Percentiles rank a stretch among this genome's conserved stretches.
Conservation (phyloP, 2,113 vertebrate species). For the Sapayoa aenigma region DNA sequence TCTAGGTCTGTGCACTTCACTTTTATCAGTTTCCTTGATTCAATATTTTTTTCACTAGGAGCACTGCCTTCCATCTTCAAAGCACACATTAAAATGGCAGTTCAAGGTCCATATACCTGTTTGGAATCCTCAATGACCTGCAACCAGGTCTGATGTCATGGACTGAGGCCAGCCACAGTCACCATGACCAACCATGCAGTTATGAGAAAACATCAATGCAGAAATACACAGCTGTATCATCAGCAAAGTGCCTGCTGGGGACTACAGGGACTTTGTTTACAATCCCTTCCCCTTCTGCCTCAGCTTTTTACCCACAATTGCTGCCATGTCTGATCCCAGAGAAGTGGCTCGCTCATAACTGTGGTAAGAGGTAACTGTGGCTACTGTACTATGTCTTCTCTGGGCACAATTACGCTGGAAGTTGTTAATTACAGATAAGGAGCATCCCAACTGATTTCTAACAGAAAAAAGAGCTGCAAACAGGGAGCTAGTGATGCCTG, state of each 20-base stretch:
- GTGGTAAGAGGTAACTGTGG: background rate
- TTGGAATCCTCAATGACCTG: background rate
- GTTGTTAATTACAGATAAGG: background rate
- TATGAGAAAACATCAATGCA: background rate
- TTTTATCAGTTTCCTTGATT: background rate
- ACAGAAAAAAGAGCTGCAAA: background rate
- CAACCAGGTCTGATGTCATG: background rate
- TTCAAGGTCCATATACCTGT: background rate
- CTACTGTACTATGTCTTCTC: background rate
- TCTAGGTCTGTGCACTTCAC: background rate
- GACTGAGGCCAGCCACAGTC: background rate
- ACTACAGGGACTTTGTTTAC: background rate
- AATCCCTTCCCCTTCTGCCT: background rate
- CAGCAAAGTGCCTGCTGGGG: background rate
- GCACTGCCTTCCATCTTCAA: background rate
- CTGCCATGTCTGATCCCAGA: background rate
- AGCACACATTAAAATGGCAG: background rate
- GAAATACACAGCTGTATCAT: background rate
- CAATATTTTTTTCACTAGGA: background rate
- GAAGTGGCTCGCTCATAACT: background rate
- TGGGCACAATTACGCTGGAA: background rate
- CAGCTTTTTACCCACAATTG: background rate
- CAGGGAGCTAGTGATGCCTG: background rate
- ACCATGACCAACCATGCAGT: background rate
- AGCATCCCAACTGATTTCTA: background rate